Conservation (phyloP, 2,888 invertebrate species). For the Macrosoma leucophasiata region DNA sequence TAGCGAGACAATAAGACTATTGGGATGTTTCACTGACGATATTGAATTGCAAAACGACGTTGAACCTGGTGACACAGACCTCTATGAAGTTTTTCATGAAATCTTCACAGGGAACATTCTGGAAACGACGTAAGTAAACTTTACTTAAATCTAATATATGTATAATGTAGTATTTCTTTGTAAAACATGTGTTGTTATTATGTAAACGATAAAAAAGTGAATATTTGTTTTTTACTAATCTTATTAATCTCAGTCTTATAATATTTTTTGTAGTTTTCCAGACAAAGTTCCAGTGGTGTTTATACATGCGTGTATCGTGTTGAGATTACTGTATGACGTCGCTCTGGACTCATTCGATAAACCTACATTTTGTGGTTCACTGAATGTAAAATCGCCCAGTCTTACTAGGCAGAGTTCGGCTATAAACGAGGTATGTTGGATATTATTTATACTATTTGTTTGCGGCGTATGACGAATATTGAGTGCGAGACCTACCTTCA, state of each 20-base stretch:
- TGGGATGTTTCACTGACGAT: slow-evolving; percentile 89
- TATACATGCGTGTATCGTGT: slow-evolving; percentile 88
- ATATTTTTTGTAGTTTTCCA: slow-evolving; percentile 71
- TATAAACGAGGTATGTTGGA: slow-evolving; percentile 74
- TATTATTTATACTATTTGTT: background rate
- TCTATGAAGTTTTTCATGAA: slow-evolving; percentile 79
- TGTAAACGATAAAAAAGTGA: too few relatives aligned
- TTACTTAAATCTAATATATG: background rate
- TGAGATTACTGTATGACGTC: slow-evolving; percentile 94
- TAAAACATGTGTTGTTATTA: too few relatives aligned
- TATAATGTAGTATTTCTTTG: too few relatives aligned
- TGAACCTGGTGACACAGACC: slow-evolving; percentile 55
- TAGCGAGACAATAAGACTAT: slow-evolving; percentile 91
- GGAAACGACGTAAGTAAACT: slow-evolving; percentile 76
- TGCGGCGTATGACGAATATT: slow-evolving; percentile 1
- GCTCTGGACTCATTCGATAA: slow-evolving; percentile 97
- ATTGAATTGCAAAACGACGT: slow-evolving; percentile 61
- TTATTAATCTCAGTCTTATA: too few relatives aligned
- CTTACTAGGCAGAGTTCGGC: slow-evolving; percentile 76
- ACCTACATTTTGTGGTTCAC: slow-evolving; percentile 81
- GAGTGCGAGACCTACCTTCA: too few relatives aligned
- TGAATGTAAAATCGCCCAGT: slow-evolving; percentile 80
- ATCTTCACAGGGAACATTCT: slow-evolving; percentile 86
- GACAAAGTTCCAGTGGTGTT: slow-evolving; percentile 85
- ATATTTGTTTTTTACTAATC: background rate